Evolutionary conservation across 2,797 vertebrate genomes (phyloP), one percentile per base, ranked within the genome.

Genomic region (Peromyscus melanophrys): DNA sequence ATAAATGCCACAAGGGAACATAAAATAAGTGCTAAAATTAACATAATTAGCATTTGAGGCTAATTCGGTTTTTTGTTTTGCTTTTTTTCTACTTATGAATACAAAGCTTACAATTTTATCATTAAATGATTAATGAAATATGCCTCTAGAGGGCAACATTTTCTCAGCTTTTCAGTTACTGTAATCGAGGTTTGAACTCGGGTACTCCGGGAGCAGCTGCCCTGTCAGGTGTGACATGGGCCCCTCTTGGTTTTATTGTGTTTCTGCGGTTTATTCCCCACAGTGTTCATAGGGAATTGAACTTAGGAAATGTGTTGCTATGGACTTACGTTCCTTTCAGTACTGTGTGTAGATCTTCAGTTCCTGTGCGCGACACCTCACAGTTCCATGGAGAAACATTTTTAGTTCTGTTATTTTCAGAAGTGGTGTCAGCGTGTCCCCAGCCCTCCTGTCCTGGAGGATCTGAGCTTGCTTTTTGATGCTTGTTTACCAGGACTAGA

Each of bases 81-180:
- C 5, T 52, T 96, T 93, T 92, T 94, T 81, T 59, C 21, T 91
- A 19, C 59, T 92, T 5, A 23, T 82, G 52, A 89, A 85, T 95
- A 25, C 84, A 2, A 75, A 46, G 5, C 92, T 96, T 94, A 37
- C 46, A 23, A 21, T 94, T 92, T 86, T 90, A 63, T 59, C 92
- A 96, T 97, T 84, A 71, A 80, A 61, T 89, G 63, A 75, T 94
- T 92, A 96, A 63, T 43, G 8, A 89, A 63, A 97, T 34, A 13
- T 6, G 19, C 98, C 98, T 98, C 97, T 98, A 98, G 98, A 98
- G 98, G 98, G 98, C 97, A 95, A 87, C 97, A 46, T 98, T 97
- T 98, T 98, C 98, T 97, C 97, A 98, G 97, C 94, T 98, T 97
- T 98, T 40, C 31, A 10, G 0, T 31, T 25, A 6, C 57, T 92